phyloP scores from a whole-genome alignment of 2,888 invertebrate genomes.

The Dilophus febrilis region DNA sequence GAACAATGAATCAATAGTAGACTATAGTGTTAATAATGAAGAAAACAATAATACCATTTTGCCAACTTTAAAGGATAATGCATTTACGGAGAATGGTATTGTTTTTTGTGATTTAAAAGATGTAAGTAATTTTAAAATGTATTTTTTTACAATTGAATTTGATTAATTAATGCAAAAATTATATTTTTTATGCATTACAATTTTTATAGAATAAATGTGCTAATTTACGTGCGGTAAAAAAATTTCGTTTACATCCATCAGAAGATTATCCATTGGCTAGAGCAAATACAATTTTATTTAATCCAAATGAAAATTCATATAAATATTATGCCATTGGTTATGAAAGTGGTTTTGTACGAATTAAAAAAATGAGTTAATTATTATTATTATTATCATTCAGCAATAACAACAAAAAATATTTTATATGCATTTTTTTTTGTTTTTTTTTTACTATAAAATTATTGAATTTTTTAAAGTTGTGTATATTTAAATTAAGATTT shows the following conservation, averaged over 20 bases:
- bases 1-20: no score
- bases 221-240: no score
- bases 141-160: background rate
- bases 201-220: background rate
- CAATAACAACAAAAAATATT: no score
- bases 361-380: background rate
- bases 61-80: slow-evolving; percentile 11
- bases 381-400: no score
- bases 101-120: slow-evolving; percentile 17
- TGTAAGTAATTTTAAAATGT: background rate
- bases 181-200: background rate
- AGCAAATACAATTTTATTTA: slow-evolving; percentile 20
- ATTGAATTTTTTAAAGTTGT: no score
- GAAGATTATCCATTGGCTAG: slow-evolving; percentile 16
- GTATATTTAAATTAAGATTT: no score
- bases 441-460: no score
- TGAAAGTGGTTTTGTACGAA: slow-evolving; percentile 21
- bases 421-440: no score
- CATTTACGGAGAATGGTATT: slow-evolving; percentile 19
- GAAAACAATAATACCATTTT: background rate
- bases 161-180: background rate
- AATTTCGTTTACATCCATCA: slow-evolving; percentile 11
- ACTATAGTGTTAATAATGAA: background rate
- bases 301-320: slow-evolving; percentile 18
- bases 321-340: slow-evolving; percentile 22